These are phyloP conservation scores for Yponomeuta evonymella DNA, from an alignment of 2,888 invertebrate genomes.

Conservation along the genomic window DNA sequence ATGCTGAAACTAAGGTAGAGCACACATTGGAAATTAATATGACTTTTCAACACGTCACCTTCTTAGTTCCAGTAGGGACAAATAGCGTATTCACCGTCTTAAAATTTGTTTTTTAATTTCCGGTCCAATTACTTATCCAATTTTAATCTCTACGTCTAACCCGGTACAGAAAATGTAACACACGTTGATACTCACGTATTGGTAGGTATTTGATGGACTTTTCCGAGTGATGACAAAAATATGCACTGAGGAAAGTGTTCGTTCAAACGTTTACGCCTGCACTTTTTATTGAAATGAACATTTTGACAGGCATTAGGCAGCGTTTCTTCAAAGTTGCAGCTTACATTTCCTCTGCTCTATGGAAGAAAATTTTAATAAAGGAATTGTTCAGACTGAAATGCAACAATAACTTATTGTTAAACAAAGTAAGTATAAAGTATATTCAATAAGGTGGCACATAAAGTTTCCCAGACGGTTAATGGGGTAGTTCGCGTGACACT, in stretches of 20 bases:
- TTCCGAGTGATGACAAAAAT: no score
- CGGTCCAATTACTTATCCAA: no score
- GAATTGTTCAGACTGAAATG: neutral
- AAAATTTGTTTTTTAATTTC: no score
- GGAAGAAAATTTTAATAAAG: neutral
- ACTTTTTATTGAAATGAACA: no score
- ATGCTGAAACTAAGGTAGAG: neutral
- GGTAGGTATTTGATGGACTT: no score
- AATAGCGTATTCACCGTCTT: no score
- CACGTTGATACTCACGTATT: no score
- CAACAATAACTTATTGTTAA: neutral
- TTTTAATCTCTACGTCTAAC: no score
- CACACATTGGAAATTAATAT: neutral
- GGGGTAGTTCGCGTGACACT: constrained; percentile 6
- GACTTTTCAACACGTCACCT: neutral
- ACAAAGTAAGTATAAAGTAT: neutral
- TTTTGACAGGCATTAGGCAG: no score
- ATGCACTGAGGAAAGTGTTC: no score
- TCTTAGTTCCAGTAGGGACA: neutral
- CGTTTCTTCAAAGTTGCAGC: neutral
- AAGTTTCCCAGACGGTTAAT: constrained; percentile 4
- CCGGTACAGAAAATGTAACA: no score
- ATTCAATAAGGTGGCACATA: constrained; percentile 6
- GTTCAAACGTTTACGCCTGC: no score
- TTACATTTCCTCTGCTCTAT: neutral